Base-by-base conservation (phyloP, 2,113 vertebrate genomes). In the Motacilla tschutschensis region DNA sequence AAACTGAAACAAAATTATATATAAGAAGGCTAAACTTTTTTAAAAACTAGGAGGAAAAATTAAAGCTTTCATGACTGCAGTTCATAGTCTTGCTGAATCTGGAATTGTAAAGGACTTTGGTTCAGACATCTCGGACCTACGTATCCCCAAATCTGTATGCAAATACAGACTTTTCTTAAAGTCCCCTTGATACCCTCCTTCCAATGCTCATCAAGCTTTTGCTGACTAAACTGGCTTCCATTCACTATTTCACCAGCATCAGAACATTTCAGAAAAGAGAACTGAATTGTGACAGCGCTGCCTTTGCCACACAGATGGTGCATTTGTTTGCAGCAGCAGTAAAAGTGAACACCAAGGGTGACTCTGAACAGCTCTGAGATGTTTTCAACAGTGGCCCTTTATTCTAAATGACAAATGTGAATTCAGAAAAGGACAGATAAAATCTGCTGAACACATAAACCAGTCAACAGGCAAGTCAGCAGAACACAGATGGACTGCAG, bases 331-430 rank as follows among this genome's bases (percentile, higher is more conserved):
- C 76, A 85, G 85, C 83, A 78, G 77, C 85, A 87, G 73, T 48
- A 85, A 79, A 91, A 74, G 46, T 28, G 79, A 93, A 83, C 57
- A 54, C 50, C 70, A 41, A 29, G 77, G 90, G 69, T 57, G 70
- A 85, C 54, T 84, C 66, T 71, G 58, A 91, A 47, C 76, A 57
- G 38, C 83, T 91, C 85, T 67, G 85, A 92, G 77, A 80, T 83
- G 58, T 78, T 91, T 93, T 80, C 83, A 85, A 31, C 83, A 83
- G 83, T 64, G 77, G 76, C n/a, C 46, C 77, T 93, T 91, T 89
- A 89, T 92, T 92, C 77, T 31, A 28, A 78, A 80, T 81, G 85
- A 93, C 91, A 92, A 94, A 95, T 14, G 9, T 72, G 93, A 83
- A 71, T 80, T 81, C 85, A 85, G 73, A 74, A 89, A 87, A 87